Percentiles rank a stretch among this genome's conserved stretches.
phyloP scores from a whole-genome alignment of 2,113 vertebrate genomes.

The Ivindomyrus marchei region DNA sequence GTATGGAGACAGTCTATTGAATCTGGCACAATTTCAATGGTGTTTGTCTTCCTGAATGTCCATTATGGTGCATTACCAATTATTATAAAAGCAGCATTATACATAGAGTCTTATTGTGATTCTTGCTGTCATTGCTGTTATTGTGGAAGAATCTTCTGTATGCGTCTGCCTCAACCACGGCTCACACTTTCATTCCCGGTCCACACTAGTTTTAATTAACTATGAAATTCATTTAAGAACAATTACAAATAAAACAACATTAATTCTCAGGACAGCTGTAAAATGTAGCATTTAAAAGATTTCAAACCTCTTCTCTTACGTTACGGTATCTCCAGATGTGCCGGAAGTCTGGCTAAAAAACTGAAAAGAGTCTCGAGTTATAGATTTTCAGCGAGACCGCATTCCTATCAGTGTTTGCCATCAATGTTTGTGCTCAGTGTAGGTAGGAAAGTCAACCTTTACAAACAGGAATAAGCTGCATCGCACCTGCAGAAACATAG shows the following conservation, averaged over 20 bases:
- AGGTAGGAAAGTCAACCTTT: background rate
- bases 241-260: background rate
- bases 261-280: background rate
- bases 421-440: background rate
- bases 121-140: background rate
- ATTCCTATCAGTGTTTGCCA: background rate
- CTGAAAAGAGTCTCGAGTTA: background rate
- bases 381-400: background rate
- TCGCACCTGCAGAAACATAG: background rate
- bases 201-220: background rate
- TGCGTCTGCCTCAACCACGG: background rate
- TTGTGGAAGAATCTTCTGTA: background rate
- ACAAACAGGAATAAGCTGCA: background rate
- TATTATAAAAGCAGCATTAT: conserved; percentile 6
- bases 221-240: background rate
- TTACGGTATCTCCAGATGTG: background rate
- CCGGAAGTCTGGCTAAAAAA: background rate
- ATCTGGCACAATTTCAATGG: conserved; percentile 7
- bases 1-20: background rate
- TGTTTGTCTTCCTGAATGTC: conserved; percentile 10
- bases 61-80: background rate
- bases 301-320: background rate
- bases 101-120: background rate
- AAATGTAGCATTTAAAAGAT: background rate
- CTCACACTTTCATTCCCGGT: background rate